Conservation (phyloP, 2,113 vertebrate species). For the Regulus satrapa region DNA sequence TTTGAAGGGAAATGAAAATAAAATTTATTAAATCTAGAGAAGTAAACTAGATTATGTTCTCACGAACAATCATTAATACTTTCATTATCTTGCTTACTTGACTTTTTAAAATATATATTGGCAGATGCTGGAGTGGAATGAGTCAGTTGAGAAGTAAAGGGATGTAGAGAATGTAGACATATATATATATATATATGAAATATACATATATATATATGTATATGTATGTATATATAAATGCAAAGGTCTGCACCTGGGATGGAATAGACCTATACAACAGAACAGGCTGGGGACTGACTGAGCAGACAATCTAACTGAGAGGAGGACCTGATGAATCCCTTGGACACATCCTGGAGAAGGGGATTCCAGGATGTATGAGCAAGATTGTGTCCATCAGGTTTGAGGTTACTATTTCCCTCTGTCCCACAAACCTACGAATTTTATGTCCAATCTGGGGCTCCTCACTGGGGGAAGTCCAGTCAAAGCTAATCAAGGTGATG, state of each 20-base stretch:
- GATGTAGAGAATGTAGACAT: neutral
- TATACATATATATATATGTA: fast-evolving
- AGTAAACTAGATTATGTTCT: neutral
- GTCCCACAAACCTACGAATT: neutral
- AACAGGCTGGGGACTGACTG: neutral
- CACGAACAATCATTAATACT: neutral
- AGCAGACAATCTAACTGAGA: neutral
- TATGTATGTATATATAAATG: neutral
- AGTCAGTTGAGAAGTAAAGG: neutral
- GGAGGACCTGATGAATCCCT: neutral
- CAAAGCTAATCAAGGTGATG: neutral
- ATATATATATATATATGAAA: neutral
- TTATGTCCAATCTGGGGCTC: neutral
- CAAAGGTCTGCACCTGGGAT: neutral
- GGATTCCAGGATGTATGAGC: neutral
- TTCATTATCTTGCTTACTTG: neutral
- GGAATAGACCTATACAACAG: neutral
- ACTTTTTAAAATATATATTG: neutral
- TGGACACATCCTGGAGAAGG: neutral
- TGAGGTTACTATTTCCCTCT: neutral
- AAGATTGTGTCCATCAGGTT: neutral
- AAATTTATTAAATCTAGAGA: conserved; percentile 18
- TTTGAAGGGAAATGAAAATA: conserved; percentile 4
- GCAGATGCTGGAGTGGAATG: neutral
- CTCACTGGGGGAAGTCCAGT: neutral